These are phyloP conservation scores for Tetramorium alpestre DNA, from an alignment of 1,140 invertebrate genomes.

Conservation along the genomic window DNA sequence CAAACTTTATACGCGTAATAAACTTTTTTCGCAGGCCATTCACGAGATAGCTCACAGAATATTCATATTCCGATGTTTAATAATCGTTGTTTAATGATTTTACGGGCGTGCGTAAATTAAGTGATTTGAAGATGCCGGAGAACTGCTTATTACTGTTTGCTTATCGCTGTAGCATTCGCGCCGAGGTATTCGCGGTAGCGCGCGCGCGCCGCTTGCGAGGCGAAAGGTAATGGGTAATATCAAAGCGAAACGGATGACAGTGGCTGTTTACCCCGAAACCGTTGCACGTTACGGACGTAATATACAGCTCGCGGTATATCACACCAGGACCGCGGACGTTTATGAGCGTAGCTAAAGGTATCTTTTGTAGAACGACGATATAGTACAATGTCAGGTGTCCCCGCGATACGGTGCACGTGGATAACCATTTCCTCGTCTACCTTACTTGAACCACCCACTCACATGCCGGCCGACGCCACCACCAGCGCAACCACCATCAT, in stretches of 20 bases:
- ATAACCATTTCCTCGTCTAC: conserved; percentile 42
- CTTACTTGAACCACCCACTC: conserved; percentile 50
- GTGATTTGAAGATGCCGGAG: background rate
- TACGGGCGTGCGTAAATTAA: conserved; percentile 30
- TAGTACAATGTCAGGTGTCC: conserved; percentile 74
- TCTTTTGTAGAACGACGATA: conserved; percentile 69
- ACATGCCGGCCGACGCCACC: conserved; percentile 35
- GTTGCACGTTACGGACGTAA: conserved; percentile 73
- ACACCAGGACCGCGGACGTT: conserved; percentile 69
- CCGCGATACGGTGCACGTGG: conserved; percentile 49
- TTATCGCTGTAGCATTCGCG: conserved; percentile 1
- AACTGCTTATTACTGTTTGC: background rate
- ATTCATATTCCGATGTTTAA: background rate
- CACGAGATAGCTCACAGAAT: background rate
- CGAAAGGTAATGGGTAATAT: conserved; percentile 50
- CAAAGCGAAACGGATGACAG: conserved; percentile 45
- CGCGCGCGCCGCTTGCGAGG: background rate
- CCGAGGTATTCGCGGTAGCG: background rate
- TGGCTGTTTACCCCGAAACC: conserved; percentile 51
- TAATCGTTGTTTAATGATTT: conserved; percentile 25
- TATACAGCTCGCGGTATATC: conserved; percentile 79
- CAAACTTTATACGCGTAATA: conserved; percentile 18
- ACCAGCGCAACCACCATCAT: background rate
- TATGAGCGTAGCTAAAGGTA: conserved; percentile 68
- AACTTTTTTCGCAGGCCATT: conserved; percentile 34